phyloP scores from a whole-genome alignment of 2,113 vertebrate species.

The Plecotus auritus region DNA sequence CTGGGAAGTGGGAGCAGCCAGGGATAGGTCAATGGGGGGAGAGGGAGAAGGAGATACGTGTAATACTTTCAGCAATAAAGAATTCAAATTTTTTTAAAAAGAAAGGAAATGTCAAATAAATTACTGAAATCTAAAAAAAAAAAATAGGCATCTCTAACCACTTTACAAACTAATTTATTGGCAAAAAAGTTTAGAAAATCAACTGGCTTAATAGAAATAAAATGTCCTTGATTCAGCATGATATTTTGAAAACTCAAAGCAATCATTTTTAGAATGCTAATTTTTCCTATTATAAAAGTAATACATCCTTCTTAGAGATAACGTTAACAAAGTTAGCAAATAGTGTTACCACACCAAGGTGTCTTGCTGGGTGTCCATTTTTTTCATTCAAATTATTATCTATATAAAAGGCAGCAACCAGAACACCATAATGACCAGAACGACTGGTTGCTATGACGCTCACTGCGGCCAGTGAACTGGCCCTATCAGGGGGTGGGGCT shows the following conservation, averaged over 20 bases:
- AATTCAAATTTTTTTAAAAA: too few species aligned
- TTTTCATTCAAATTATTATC: not conserved
- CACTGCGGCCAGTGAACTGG: too few species aligned
- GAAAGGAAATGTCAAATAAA: too few species aligned
- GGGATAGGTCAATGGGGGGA: too few species aligned
- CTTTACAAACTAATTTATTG: not conserved
- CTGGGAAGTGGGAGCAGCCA: too few species aligned
- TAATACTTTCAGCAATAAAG: too few species aligned
- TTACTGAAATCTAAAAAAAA: not conserved
- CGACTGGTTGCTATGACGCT: too few species aligned
- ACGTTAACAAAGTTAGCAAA: not conserved
- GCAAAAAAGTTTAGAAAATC: not conserved
- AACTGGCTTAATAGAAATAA: not conserved
- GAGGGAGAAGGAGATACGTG: too few species aligned
- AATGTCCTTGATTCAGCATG: not conserved
- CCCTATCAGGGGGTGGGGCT: too few species aligned
- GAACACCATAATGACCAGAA: too few species aligned
- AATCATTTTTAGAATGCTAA: not conserved
- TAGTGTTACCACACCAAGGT: not conserved
- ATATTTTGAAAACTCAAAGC: constrained; percentile 19
- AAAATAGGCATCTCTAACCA: not conserved
- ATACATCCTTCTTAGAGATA: not conserved
- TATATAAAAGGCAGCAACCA: too few species aligned
- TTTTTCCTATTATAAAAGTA: not conserved
- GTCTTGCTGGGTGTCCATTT: not conserved